Conservation (phyloP, 2,113 vertebrate species). For the Tinamus guttatus region DNA sequence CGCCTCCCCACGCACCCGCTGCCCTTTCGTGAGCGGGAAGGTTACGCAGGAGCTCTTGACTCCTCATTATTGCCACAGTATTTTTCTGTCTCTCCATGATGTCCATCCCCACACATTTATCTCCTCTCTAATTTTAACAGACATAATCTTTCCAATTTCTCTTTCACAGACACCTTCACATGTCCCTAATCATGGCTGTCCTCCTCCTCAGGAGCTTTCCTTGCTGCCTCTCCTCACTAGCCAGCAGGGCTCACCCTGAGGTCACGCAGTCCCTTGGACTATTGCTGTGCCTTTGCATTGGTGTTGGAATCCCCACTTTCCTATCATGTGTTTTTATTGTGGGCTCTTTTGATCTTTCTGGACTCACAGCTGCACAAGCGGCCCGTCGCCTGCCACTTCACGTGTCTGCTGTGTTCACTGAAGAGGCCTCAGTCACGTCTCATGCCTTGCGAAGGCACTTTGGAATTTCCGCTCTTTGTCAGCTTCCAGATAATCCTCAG, state of each 20-base stretch:
- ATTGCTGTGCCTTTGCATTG: not conserved
- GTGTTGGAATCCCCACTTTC: not conserved
- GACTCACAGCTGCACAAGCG: not conserved
- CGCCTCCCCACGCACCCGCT: not conserved
- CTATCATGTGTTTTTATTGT: not conserved
- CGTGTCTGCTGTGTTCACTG: not conserved
- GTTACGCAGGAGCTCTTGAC: not conserved
- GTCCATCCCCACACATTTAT: not conserved
- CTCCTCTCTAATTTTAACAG: constrained; percentile 38
- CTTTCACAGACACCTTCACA: constrained; percentile 5
- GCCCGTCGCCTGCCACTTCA: not conserved
- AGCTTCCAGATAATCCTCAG: not conserved
- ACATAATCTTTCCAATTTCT: constrained; percentile 32
- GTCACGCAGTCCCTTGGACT: fast-evolving
- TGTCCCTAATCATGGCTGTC: not conserved
- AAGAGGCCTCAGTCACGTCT: not conserved
- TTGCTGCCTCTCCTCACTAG: not conserved
- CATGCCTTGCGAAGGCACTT: not conserved
- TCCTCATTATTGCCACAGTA: not conserved
- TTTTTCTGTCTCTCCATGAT: not conserved
- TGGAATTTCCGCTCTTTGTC: not conserved
- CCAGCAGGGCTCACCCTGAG: not conserved
- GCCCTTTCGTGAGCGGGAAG: not conserved
- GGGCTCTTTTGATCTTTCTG: not conserved
- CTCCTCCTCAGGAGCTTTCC: not conserved